Evolutionary conservation across 2,113 vertebrate genomes (phyloP), one percentile per base, ranked within the genome.

Genomic region (Nerophis ophidion): DNA sequence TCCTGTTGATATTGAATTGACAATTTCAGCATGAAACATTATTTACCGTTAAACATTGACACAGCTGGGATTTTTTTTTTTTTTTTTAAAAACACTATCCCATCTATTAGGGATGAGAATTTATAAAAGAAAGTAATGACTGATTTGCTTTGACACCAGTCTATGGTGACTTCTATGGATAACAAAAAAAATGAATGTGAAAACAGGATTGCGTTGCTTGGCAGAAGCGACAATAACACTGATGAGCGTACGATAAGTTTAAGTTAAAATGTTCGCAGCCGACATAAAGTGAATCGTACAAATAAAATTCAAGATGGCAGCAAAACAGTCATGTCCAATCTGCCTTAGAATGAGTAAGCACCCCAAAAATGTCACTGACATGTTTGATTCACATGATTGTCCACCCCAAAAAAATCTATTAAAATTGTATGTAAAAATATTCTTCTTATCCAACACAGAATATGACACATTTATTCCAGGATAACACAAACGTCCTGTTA

Each of bases 351-450:
- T 36, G 26, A 52, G 61, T 38, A 59, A 46, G 55, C 45, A 70
- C 46, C 47, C 40, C 1, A 53, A 42, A 3, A 38, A 38, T 45
- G 48, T 60, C 35, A 11, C 40, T n/a, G 51, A 76, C 58, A 46
- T 59, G 57, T 65, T 78, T 50, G 63, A 61, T 52, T 72, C 64
- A 79, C 64, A 53, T 65, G 78, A 85, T 83, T 86, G 79, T 86
- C 82, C 12, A 57, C 68, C 66, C 71, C 74, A 62, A 62, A 48
- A 48, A 71, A 34, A 46, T 26, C 2, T 34, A 12, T 4, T 6
- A 19, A 16, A 19, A 42, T 63, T 72, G 74, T 48, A 46, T 65
- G 80, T 81, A 60, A 81, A 86, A 87, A 82, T 33, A 71, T 47
- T 52, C 55, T 61, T 50, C 61, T 72, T 11, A 48, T 57, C 12